Base-by-base conservation (phyloP, 2,888 invertebrate species). In the Blastobasis adustella region DNA sequence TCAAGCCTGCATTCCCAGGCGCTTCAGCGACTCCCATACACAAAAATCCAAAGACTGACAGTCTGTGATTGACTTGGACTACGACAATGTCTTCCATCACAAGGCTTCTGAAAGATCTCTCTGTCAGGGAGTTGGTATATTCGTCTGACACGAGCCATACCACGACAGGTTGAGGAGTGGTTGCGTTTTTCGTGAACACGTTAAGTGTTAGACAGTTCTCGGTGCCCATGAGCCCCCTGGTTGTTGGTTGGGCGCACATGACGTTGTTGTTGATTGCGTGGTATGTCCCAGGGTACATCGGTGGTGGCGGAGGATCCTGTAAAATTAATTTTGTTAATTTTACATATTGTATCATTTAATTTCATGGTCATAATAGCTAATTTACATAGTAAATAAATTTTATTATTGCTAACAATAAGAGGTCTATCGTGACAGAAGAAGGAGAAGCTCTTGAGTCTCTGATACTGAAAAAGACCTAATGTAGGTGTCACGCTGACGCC, bases 1-100 rank as follows among this genome's bases (percentile, higher is more conserved):
- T 92, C 37, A 98, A 76, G 0, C 97, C 97, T 59, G 95, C 92
- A 72, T 98, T 98, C 0, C 97, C 97, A 0, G 94, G 92, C 1
- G 92, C 91, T 60, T 90, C 90, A 6, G 74, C 58, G 0, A 85
- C 88, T 9, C 91, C 90, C 49, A 92, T 71, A 54, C 91, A 91
- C 37, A 93, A 87, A 75, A 93, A 94, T 38, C 93, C 95, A 60
- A 94, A 94, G 38, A 94, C 90, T 45, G 94, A 94, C n/a, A 92
- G 82, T 45, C 95, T 85, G 69, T 93, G 94, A 68, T 93, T 93
- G 49, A 93, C 80, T 5, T 91, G 89, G 1, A 87, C 79, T 1
- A 94, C 91, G 0, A 94, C 91, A 5, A 93, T 78, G n/a, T 92
- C 79, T 48, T 91, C 90, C 41, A 91, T 86, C 0, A 93, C 91